Conservation (phyloP, 2,888 invertebrate genomes). For the Odiellus spinosus region DNA sequence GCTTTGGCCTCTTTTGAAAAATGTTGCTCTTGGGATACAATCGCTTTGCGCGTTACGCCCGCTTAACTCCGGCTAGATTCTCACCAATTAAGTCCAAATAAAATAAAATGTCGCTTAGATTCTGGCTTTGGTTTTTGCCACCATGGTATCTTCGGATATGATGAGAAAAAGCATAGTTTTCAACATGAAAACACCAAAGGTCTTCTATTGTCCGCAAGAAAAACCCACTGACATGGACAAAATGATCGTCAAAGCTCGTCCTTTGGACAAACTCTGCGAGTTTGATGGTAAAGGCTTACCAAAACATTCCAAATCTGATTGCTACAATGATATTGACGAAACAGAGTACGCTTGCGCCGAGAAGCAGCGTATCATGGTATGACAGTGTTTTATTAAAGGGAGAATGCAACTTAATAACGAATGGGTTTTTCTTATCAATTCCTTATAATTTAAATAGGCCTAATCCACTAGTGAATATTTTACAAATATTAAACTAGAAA, state of each 20-base stretch:
- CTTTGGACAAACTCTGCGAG: slow-evolving; percentile 54
- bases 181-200: slow-evolving; percentile 59
- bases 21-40: too few relatives aligned
- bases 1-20: too few relatives aligned
- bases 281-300: slow-evolving; percentile 48
- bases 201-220: slow-evolving; percentile 60
- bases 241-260: slow-evolving; percentile 41
- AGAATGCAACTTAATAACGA: too few relatives aligned
- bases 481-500: too few relatives aligned
- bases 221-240: slow-evolving; percentile 59
- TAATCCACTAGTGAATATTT: too few relatives aligned
- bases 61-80: too few relatives aligned
- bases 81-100: too few relatives aligned
- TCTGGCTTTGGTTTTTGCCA: slow-evolving; percentile 9
- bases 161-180: slow-evolving; percentile 60
- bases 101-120: too few relatives aligned
- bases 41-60: too few relatives aligned
- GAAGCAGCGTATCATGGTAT: slow-evolving; percentile 61
- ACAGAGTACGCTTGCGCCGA: slow-evolving; percentile 62
- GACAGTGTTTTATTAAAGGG: too few relatives aligned
- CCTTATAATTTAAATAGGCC: too few relatives aligned
- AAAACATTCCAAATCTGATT: slow-evolving; percentile 56
- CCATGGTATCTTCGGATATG: slow-evolving; percentile 45
- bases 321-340: slow-evolving; percentile 63
- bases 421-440: too few relatives aligned